Percentiles rank a stretch among this genome's conserved stretches.
Evolutionary conservation across 1,140 invertebrate species (phyloP).

Genomic region (Euura lappo): DNA sequence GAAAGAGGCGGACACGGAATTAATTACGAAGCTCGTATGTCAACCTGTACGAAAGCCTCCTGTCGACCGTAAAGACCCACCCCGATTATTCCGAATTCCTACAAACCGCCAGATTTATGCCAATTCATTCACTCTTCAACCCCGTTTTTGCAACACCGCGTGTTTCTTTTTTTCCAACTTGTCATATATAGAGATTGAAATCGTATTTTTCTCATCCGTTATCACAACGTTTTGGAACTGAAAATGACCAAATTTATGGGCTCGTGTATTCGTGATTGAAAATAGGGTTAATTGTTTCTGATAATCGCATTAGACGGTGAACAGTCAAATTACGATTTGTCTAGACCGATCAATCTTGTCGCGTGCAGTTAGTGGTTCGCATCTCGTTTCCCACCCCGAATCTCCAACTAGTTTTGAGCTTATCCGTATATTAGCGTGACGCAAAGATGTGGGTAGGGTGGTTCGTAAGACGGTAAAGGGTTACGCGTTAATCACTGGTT

Average conservation of each 20-base stretch:
- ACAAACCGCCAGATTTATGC: neutral
- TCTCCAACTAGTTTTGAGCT: neutral
- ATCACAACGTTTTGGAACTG: too few relatives aligned
- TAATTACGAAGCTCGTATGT: slow-evolving; percentile 7
- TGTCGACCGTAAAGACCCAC: neutral
- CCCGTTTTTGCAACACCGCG: too few relatives aligned
- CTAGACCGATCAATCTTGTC: neutral
- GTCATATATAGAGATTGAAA: too few relatives aligned
- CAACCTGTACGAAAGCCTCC: neutral
- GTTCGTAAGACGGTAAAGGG: neutral
- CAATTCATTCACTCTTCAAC: neutral
- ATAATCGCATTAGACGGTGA: too few relatives aligned
- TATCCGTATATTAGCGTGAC: neutral
- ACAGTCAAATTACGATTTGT: neutral
- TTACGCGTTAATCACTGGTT: neutral
- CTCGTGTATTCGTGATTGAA: too few relatives aligned
- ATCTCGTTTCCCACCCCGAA: neutral
- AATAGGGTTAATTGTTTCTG: too few relatives aligned
- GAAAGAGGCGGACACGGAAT: neutral
- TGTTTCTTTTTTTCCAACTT: neutral
- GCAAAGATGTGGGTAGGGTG: neutral
- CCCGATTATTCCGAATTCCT: neutral
- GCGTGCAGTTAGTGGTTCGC: neutral
- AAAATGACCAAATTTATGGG: too few relatives aligned
- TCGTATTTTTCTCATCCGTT: too few relatives aligned